Evolutionary conservation across 2,113 vertebrate genomes (phyloP), one percentile per base, ranked within the genome.

Genomic region (Stomatorhinus ivindoensis): DNA sequence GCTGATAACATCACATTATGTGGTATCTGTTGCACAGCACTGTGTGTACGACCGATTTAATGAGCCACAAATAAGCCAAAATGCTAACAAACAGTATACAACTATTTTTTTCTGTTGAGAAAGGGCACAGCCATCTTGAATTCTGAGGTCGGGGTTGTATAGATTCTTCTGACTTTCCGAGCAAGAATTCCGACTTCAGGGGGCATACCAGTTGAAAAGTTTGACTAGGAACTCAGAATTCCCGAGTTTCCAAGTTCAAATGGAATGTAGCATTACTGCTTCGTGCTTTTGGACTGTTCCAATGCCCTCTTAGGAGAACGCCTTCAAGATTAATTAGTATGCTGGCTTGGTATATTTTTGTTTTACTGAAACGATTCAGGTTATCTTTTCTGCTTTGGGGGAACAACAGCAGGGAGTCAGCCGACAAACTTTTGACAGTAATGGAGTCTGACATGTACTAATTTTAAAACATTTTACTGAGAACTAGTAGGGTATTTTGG

Each of bases 391-490:
- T 44, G 76, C 76, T 82, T 82, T 8, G 3, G 76, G 76, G 76
- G 19, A 91, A 88, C 88, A 55, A 88, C 80, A 86, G 48, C 50
- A 88, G 87, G 69, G 65, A 50, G 65, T 51, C 50, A 11, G 8
- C 42, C 39, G 21, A 17, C 51, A 61, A 31, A 87, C n/a, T 87
- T 61, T 21, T 76, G 76, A 44, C 21, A 82, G 17, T 19, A 19
- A 39, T 82, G 19, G 42, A 82, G 42, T 44, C 17, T 69, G 61
- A 69, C 27, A 3, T 31, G 61, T 13, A 31, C 61, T 69, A 69
- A 69, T 69, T 69, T 69, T 69, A 69, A 69, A 69, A 11, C 61
- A 69, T 69, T 69, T 69, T 69, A 31, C 61, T 69, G 61, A 69
- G n/a, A 69, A 27, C 61, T 31, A 69, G 10, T 31, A 27, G 61